Evolutionary conservation across 2,797 vertebrate genomes (phyloP), one percentile per base, ranked within the genome.

Genomic region (Australoheros facetus): DNA sequence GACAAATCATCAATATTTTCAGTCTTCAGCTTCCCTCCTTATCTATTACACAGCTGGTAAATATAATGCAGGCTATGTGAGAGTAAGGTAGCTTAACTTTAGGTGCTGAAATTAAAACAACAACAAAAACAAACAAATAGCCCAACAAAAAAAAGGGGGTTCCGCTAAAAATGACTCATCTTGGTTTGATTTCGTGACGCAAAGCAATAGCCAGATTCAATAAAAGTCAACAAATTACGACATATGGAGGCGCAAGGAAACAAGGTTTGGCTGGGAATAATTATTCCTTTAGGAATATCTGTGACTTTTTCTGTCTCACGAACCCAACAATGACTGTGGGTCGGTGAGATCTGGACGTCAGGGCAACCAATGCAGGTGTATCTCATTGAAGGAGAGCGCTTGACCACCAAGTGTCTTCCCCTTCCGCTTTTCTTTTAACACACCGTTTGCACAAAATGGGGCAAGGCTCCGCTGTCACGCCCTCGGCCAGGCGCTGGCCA

Each of bases 401-500:
- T 2, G 1, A 42, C 28, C 28, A 23, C 4, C 12, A 83, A 85
- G 81, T 71, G 62, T 77, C 73, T 17, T 10, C 28, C 69, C 17
- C 26, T 21, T 45, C 19, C 5, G 30, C 70, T 84, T 73, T 26
- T 26, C 62, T 26, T 28, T 60, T 21, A 2, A 30, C 34, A 54
- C 23, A 23, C 69, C n/a, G 64, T 64, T 75, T 74, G 62, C 28
- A 32, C 78, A 21, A 75, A 74, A 82, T 17, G 66, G 48, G 54
- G 11, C 70, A 7, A 59, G 11, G 26, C 28, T 70, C n/a, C n/a
- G 6, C 28, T 14, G 64, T 12, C 64, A 1, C 53, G 3, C 64
- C 17, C 3, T 30, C 16, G 4, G 9, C 6, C 16, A 70, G 86
- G 88, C 73, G 85, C 93, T 94, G 91, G 51, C 93, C 93, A 58